phyloP scores from a whole-genome alignment of 2,888 invertebrate species.

The Campopleginae sp. region DNA sequence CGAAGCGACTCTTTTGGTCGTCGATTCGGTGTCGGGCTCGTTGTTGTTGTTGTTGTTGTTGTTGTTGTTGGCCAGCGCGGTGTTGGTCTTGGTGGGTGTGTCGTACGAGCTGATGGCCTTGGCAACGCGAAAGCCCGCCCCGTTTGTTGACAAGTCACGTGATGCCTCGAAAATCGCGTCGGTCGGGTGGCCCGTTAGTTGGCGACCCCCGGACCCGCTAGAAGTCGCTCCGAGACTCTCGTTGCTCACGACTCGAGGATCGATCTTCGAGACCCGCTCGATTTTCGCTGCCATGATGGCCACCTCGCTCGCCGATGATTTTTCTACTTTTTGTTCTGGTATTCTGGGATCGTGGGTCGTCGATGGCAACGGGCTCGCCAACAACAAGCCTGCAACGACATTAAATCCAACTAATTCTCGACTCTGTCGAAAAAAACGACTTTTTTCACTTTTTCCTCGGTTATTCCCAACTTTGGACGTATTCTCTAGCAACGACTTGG shows the following conservation, averaged over 20 bases:
- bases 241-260: constrained; percentile 22
- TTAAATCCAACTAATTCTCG: background rate
- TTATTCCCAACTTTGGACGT: background rate
- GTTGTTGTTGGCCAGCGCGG: constrained; percentile 27
- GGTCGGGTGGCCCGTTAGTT: background rate
- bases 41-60: background rate
- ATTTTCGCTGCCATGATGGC: background rate
- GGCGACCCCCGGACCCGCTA: constrained; percentile 10
- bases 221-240: constrained; percentile 26
- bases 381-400: constrained; percentile 53
- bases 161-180: background rate
- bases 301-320: constrained; percentile 5
- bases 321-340: constrained; percentile 15
- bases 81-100: constrained; percentile 69
- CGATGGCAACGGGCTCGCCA: constrained; percentile 77
- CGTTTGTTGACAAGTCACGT: constrained; percentile 17
- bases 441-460: background rate
- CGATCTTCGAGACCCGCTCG: constrained; percentile 2
- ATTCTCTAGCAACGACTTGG: background rate
- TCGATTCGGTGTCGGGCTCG: background rate
- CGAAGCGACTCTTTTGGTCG: background rate
- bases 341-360: constrained; percentile 72
- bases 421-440: background rate
- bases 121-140: constrained; percentile 75
- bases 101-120: constrained; percentile 77